These are phyloP conservation scores for Dasypogon diadema DNA, from an alignment of 2,888 invertebrate genomes.

Conservation along the genomic window DNA sequence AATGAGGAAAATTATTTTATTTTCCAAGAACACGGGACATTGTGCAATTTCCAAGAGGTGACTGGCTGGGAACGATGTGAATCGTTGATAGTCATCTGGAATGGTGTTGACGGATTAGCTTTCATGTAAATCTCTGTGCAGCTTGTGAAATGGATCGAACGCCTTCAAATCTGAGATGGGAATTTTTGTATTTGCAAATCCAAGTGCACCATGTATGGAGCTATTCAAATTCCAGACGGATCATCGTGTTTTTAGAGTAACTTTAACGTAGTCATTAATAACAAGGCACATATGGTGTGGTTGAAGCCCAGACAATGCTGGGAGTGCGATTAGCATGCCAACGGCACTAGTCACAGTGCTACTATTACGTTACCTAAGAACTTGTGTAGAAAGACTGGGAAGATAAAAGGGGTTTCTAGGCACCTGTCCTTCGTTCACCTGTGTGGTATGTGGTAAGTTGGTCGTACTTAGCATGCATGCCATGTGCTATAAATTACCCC, in stretches of 20 bases:
- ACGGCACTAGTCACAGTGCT: too few relatives aligned
- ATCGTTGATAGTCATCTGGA: not conserved
- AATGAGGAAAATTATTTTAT: slow-evolving; percentile 31
- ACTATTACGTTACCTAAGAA: too few relatives aligned
- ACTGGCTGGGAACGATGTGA: not conserved
- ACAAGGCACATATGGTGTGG: not conserved
- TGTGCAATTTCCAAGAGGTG: not conserved
- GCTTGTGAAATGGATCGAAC: not conserved
- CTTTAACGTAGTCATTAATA: not conserved
- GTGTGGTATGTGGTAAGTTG: not conserved
- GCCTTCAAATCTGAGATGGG: not conserved
- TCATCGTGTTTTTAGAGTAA: too few relatives aligned
- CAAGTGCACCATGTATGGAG: not conserved
- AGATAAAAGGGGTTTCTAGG: too few relatives aligned
- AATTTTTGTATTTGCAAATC: not conserved
- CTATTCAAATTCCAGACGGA: not conserved
- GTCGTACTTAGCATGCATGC: not conserved
- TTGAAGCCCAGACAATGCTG: not conserved
- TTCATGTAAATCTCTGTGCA: not conserved
- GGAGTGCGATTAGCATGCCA: not conserved
- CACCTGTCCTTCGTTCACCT: too few relatives aligned
- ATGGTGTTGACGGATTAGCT: slow-evolving; percentile 9
- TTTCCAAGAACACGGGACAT: not conserved
- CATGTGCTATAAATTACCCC: not conserved
- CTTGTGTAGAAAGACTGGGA: too few relatives aligned